These are phyloP conservation scores for Dicrurus megarhynchus DNA, from an alignment of 2,113 vertebrate species.

Conservation along the genomic window DNA sequence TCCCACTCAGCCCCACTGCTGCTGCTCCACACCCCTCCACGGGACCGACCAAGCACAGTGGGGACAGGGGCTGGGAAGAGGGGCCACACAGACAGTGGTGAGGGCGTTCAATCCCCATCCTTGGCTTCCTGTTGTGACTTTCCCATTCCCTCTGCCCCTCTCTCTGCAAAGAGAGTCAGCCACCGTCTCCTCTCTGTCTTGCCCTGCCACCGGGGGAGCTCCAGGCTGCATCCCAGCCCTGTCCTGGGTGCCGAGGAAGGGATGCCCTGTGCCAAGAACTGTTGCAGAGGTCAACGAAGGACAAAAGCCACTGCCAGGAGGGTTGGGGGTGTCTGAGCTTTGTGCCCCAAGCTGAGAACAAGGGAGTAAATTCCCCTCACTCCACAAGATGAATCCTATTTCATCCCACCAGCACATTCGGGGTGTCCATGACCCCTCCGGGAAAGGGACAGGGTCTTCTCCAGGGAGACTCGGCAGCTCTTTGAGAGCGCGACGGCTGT, in stretches of 20 bases:
- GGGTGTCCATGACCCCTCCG: neutral
- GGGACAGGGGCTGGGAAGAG: neutral
- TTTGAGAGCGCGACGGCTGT: neutral
- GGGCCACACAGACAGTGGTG: neutral
- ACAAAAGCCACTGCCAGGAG: neutral
- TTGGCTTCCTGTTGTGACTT: neutral
- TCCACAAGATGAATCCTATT: neutral
- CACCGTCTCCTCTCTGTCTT: fast-evolving
- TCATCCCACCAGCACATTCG: neutral
- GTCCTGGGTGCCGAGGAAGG: neutral
- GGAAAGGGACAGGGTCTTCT: neutral
- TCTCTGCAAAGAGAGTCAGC: neutral
- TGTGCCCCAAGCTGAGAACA: neutral
- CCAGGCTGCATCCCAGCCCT: neutral
- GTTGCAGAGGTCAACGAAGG: neutral
- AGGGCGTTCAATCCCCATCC: fast-evolving
- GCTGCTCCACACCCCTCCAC: neutral
- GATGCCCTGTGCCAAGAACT: neutral
- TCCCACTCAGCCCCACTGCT: neutral
- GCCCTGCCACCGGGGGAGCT: fast-evolving
- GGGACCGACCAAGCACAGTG: neutral
- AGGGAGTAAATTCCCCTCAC: neutral
- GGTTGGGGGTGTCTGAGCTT: neutral
- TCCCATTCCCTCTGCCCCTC: neutral
- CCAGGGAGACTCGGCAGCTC: neutral